phyloP scores from a whole-genome alignment of 1,140 invertebrate species.

The Varroa destructor region DNA sequence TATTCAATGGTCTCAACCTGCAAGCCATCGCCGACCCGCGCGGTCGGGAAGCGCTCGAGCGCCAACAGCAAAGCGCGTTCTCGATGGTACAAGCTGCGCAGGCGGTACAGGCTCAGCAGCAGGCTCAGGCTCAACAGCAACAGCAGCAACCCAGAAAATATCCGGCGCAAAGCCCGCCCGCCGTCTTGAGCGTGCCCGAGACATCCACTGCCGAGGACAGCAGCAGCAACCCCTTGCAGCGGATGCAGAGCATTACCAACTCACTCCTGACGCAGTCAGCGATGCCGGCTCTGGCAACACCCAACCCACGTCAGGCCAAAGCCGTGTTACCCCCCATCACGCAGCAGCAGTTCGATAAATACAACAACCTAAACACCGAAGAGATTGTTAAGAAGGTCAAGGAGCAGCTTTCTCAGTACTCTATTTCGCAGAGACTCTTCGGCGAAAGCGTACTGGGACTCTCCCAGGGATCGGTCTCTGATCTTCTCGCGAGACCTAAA shows the following conservation, averaged over 20 bases:
- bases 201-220: slow-evolving; percentile 43
- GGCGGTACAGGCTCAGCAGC: slow-evolving; percentile 29
- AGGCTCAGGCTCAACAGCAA: slow-evolving; percentile 26
- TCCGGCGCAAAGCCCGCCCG: slow-evolving; percentile 31
- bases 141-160: slow-evolving; percentile 29
- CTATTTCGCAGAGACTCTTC: slow-evolving; percentile 93
- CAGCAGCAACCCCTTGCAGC: slow-evolving; percentile 55
- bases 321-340: slow-evolving; percentile 93
- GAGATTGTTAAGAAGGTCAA: slow-evolving; percentile 94
- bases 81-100: slow-evolving; percentile 19
- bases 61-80: slow-evolving; percentile 17
- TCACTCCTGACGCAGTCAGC: slow-evolving; percentile 79
- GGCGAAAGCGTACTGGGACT: slow-evolving; percentile 92
- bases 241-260: slow-evolving; percentile 95
- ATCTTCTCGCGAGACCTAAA: slow-evolving; percentile 81
- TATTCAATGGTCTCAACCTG: slow-evolving; percentile 27
- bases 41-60: slow-evolving; percentile 26
- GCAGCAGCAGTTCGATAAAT: slow-evolving; percentile 96
- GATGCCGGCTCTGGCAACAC: slow-evolving; percentile 53
- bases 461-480: slow-evolving; percentile 87
- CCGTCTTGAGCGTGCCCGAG: slow-evolving; percentile 22
- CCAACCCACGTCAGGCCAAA: slow-evolving; percentile 71
- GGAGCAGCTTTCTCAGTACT: slow-evolving; percentile 92
- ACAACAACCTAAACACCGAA: slow-evolving; percentile 94
- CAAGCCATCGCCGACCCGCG: slow-evolving; percentile 24